Evolutionary conservation across 1,140 invertebrate species (phyloP), one percentile per base, ranked within the genome.

Genomic region (Sycophaga agraensis): DNA sequence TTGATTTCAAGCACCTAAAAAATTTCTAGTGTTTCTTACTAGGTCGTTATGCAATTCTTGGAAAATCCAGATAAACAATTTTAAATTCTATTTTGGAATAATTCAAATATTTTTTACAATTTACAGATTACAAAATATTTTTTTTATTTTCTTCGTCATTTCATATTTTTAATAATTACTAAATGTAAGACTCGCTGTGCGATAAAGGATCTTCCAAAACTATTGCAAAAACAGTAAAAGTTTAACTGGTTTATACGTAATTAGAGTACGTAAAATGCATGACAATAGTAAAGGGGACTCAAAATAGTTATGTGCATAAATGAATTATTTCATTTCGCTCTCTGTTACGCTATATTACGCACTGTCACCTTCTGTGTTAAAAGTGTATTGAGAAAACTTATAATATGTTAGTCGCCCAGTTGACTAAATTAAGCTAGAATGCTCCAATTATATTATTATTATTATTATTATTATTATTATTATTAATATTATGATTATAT

Each of bases 321-420:
- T 40, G 16, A 58, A 53, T 63, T 24, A 59, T 63, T 31, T 58
- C 49, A 42, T 42, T 50, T 48, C 63, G 65, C 61, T 74, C 72
- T 71, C 68, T 68, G 68, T 68, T 59, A n/a, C 64, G 49, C 69
- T 71, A 53, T 59, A n/a, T n/a, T n/a, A n/a, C n/a, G n/a, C n/a
- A n/a, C n/a, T n/a, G 72, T 68, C 63, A 68, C 22, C 66, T 73
- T 61, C 70, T 77, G 72, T 74, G 66, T 74, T 72, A 72, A 73
- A 66, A 64, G 65, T 28, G 39, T 43, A 46, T 46, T 14, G 28
- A 39, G 60, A 66, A 66, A 62, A 65, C 39, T 59, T 64, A 59
- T 43, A 53, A 40, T 68, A 68, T 61, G 55, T 64, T 71, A 39
- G 62, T 73, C 70, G 66, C 63, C 69, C 68, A 68, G 58, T 73